phyloP scores from a whole-genome alignment of 2,113 vertebrate species.

The Dipodomys ordii region DNA sequence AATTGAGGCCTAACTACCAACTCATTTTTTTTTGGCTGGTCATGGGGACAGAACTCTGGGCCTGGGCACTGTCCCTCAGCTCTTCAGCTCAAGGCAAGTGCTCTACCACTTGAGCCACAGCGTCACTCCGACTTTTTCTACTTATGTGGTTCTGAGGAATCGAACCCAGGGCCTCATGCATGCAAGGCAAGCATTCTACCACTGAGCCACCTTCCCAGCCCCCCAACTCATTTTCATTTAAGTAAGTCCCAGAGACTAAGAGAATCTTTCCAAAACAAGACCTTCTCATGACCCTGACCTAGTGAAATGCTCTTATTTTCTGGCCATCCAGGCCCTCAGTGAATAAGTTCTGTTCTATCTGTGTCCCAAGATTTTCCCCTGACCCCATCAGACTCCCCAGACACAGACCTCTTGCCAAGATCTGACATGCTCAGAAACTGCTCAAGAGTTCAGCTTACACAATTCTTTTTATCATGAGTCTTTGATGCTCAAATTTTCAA shows the following conservation, averaged over 20 bases:
- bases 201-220: too few species aligned
- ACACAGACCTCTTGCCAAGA: neutral
- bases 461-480: neutral
- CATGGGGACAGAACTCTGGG: too few species aligned
- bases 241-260: neutral
- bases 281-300: neutral
- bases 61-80: too few species aligned
- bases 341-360: neutral
- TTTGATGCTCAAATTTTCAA: neutral
- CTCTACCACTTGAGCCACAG: too few species aligned
- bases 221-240: neutral
- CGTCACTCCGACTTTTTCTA: too few species aligned
- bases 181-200: too few species aligned
- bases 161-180: too few species aligned
- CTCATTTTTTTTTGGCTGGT: neutral
- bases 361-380: neutral
- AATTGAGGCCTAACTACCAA: conserved; percentile 16
- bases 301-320: neutral
- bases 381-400: neutral
- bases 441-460: neutral
- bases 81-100: too few species aligned
- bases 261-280: conserved; percentile 35
- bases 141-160: too few species aligned
- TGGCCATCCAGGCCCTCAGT: neutral
- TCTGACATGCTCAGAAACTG: neutral